Conservation (phyloP, 37 sponge, comb jelly and placozoan genomes). For the Oscarella lobularis region DNA sequence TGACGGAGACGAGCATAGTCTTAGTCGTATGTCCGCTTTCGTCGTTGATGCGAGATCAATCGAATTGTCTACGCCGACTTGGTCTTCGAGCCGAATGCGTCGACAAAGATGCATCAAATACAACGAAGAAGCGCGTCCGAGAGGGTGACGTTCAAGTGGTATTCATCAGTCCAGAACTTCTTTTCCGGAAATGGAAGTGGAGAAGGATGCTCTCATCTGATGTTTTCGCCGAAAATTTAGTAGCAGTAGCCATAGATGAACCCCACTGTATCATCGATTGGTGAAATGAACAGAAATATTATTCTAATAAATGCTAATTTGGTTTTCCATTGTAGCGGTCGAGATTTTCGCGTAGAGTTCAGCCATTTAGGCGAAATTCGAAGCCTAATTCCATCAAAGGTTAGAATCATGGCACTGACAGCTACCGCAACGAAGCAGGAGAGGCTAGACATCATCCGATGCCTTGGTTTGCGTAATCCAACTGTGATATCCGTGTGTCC, state of each 20-base stretch:
- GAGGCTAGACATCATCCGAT: background rate
- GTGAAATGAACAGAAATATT: too few species aligned
- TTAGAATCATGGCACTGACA: constrained; percentile 31
- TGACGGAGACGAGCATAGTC: constrained; percentile 14
- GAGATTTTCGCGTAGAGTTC: constrained; percentile 19
- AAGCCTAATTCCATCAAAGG: background rate
- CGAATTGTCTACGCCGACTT: constrained; percentile 8
- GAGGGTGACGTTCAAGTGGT: constrained; percentile 24
- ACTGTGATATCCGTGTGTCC: constrained; percentile 1
- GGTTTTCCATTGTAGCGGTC: background rate
- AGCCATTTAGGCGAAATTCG: constrained; percentile 14
- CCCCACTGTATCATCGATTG: constrained; percentile 39
- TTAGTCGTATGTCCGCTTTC: constrained; percentile 32
- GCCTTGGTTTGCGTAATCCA: constrained; percentile 6
- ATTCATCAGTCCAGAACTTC: constrained; percentile 28
- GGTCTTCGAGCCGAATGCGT: background rate
- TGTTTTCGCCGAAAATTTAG: constrained; percentile 13
- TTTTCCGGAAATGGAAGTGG: constrained; percentile 10
- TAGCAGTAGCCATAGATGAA: constrained; percentile 41
- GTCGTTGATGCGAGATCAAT: constrained; percentile 33
- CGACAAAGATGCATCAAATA: background rate
- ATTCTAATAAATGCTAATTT: too few species aligned
- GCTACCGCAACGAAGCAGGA: constrained; percentile 21
- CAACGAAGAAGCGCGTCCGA: background rate
- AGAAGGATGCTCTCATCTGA: constrained; percentile 25